phyloP scores from a whole-genome alignment of 2,888 invertebrate species.

The Dugesia japonica region DNA sequence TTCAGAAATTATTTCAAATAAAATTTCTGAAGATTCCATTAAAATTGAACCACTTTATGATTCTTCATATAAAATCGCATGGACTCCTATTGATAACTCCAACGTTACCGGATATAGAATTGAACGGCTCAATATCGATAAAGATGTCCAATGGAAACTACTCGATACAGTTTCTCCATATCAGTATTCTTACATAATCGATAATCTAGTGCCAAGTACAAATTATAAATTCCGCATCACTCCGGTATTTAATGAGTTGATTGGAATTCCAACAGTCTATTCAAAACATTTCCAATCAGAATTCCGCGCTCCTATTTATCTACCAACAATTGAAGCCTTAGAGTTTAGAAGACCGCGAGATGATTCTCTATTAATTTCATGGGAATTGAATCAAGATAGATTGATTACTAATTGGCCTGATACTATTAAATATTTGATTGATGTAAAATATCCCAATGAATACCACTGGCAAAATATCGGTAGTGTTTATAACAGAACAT shows the following conservation, averaged over 20 bases:
- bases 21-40: neutral
- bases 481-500: neutral
- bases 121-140: neutral
- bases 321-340: neutral
- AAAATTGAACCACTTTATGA: neutral
- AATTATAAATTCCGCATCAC: conserved; percentile 14
- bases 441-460: conserved; percentile 2
- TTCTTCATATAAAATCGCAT: neutral
- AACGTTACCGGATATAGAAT: neutral
- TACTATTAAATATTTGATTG: neutral
- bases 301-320: neutral
- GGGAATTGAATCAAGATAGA: neutral
- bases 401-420: neutral
- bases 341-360: neutral
- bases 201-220: neutral
- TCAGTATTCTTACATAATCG: neutral
- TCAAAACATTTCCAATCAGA: neutral
- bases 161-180: neutral
- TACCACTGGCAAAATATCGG: neutral
- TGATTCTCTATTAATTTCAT: neutral
- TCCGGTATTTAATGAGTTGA: neutral
- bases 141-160: neutral
- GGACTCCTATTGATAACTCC: neutral
- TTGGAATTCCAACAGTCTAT: neutral
- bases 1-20: neutral